Conservation (phyloP, 1,140 invertebrate species). For the Rhyacophila brunnea region DNA sequence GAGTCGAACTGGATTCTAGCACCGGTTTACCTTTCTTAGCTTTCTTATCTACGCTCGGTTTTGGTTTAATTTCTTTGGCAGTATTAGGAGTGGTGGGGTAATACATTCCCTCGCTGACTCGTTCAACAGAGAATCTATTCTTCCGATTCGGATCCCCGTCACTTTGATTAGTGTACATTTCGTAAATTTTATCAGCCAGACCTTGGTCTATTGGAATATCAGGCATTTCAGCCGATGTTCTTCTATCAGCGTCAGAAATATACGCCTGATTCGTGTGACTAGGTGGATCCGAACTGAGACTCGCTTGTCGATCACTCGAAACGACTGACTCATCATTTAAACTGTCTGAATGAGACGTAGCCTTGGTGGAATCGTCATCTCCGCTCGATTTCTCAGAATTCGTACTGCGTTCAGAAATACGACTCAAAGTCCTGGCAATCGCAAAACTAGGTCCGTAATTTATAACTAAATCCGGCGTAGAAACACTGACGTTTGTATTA, state of each 20-base stretch:
- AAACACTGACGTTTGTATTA: conserved; percentile 53
- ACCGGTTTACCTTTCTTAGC: conserved; percentile 18
- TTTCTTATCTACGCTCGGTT: conserved; percentile 33
- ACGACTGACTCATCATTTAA: conserved; percentile 79
- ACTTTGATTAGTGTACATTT: conserved; percentile 53
- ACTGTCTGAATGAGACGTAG: conserved; percentile 74
- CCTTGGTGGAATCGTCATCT: conserved; percentile 82
- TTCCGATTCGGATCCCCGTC: conserved; percentile 40
- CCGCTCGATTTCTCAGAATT: conserved; percentile 77
- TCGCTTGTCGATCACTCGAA: conserved; percentile 81
- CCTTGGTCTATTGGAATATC: conserved; percentile 73
- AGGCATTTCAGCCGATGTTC: conserved; percentile 78
- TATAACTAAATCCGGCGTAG: conserved; percentile 64
- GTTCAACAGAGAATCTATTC: conserved; percentile 30
- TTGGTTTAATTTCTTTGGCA: conserved; percentile 39
- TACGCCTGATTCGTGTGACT: conserved; percentile 66
- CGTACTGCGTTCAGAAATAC: conserved; percentile 84
- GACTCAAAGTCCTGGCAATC: conserved; percentile 71
- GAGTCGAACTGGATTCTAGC: conserved; percentile 42
- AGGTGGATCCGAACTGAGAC: conserved; percentile 77
- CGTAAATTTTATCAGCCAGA: conserved; percentile 46
- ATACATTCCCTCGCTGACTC: conserved; percentile 31
- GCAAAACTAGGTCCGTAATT: conserved; percentile 70
- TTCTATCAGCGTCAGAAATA: conserved; percentile 72
- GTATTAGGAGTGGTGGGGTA: conserved; percentile 35